Percentiles rank a stretch among this genome's conserved stretches.
phyloP scores from a whole-genome alignment of 2,888 invertebrate species.

The Holacanthella duospinosa region DNA sequence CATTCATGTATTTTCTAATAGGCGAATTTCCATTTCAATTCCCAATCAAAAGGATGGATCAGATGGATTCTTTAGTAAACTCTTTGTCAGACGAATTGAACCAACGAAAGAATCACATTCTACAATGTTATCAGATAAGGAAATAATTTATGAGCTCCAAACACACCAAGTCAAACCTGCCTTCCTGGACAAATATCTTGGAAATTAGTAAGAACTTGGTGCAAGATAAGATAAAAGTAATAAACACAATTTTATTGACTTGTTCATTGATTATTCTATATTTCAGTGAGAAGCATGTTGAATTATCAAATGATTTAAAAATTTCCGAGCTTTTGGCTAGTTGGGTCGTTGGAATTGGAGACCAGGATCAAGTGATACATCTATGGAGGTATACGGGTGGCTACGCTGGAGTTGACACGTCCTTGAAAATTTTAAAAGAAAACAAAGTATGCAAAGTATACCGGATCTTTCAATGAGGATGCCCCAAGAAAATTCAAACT shows the following conservation, averaged over 20 bases:
- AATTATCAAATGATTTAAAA: constrained; percentile 60
- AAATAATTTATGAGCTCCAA: constrained; percentile 86
- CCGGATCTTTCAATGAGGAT: too few species aligned
- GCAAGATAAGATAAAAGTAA: neutral
- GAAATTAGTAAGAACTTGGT: constrained; percentile 83
- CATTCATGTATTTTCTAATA: neutral
- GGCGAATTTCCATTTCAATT: neutral
- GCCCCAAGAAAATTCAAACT: neutral
- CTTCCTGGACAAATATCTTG: constrained; percentile 70
- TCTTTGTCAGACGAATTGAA: constrained; percentile 80
- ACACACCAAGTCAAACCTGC: constrained; percentile 91
- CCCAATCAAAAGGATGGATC: constrained; percentile 45
- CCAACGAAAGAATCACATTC: constrained; percentile 94
- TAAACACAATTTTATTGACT: neutral
- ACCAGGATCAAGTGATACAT: constrained; percentile 94
- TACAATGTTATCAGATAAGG: constrained; percentile 90
- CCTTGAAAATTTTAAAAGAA: constrained; percentile 56
- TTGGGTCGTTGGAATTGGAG: constrained; percentile 92
- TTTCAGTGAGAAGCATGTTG: constrained; percentile 61
- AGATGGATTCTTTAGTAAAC: constrained; percentile 64
- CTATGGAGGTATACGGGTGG: constrained; percentile 93
- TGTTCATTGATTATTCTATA: constrained; percentile 8
- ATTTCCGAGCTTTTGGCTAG: constrained; percentile 78
- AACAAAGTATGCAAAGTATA: constrained; percentile 52
- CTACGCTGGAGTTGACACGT: constrained; percentile 72